Conservation (phyloP, 2,797 vertebrate genomes). For the Eulemur rubriventer region DNA sequence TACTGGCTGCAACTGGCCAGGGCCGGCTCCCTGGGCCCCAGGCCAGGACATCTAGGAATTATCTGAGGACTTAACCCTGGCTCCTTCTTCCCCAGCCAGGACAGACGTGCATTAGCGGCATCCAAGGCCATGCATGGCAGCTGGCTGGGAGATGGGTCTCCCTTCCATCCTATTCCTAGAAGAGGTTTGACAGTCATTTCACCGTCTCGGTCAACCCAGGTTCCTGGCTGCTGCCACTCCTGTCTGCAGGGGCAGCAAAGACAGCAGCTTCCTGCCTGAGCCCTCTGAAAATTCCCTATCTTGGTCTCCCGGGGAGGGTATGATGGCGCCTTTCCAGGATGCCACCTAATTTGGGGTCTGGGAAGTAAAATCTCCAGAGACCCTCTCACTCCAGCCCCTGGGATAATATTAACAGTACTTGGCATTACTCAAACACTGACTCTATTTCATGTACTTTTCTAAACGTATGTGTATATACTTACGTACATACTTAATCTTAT, state of each 20-base stretch:
- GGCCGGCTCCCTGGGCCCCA: accelerated
- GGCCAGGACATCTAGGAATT: accelerated
- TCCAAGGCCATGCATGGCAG: background rate
- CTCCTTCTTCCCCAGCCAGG: background rate
- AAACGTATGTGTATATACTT: background rate
- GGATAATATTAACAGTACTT: background rate
- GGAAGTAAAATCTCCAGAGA: background rate
- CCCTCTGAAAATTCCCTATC: background rate
- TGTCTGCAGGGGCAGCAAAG: background rate
- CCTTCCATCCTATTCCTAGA: background rate
- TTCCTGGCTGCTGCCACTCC: background rate
- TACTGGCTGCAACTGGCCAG: background rate
- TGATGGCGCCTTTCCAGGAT: no score
- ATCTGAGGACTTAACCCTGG: background rate
- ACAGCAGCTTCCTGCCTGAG: background rate
- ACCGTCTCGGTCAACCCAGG: background rate
- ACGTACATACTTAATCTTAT: background rate
- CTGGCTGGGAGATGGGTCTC: background rate
- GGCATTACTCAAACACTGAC: background rate
- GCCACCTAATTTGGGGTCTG: no score
- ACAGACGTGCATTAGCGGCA: accelerated
- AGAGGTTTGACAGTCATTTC: background rate
- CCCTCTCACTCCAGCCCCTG: background rate
- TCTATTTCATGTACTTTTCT: background rate
- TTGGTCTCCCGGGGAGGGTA: background rate